phyloP scores from a whole-genome alignment of 2,113 vertebrate genomes.

The Salvelinus fontinalis region DNA sequence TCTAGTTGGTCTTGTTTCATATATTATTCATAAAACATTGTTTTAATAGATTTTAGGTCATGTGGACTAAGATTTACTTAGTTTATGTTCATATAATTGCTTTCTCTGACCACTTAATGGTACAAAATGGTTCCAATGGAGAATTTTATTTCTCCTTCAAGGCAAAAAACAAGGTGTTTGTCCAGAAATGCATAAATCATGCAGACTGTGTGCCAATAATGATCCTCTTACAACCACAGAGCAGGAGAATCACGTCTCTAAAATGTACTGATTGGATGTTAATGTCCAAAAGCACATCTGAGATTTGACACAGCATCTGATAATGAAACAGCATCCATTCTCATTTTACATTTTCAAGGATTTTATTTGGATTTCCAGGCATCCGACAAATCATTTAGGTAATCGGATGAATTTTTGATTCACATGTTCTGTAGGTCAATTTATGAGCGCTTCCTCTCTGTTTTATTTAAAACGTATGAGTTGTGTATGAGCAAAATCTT shows the following conservation, averaged over 20 bases:
- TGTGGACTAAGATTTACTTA: constrained; percentile 16
- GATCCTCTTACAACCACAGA: not conserved
- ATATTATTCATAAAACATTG: constrained; percentile 23
- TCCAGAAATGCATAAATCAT: no score
- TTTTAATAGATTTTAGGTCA: constrained; percentile 21
- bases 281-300: constrained; percentile 1
- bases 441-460: not conserved
- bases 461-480: not conserved
- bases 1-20: constrained; percentile 26
- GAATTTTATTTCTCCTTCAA: not conserved
- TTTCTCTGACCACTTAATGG: not conserved
- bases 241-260: not conserved
- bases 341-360: not conserved
- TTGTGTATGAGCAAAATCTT: constrained; percentile 1
- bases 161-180: not conserved
- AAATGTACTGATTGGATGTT: not conserved
- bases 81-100: constrained; percentile 19
- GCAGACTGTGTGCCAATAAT: not conserved
- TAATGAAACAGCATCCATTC: not conserved
- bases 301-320: constrained; percentile 5
- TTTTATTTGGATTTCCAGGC: not conserved
- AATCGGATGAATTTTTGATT: not conserved
- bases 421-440: not conserved
- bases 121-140: not conserved
- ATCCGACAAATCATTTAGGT: not conserved